Conservation (phyloP, 1,140 invertebrate genomes). For the Delia radicum region DNA sequence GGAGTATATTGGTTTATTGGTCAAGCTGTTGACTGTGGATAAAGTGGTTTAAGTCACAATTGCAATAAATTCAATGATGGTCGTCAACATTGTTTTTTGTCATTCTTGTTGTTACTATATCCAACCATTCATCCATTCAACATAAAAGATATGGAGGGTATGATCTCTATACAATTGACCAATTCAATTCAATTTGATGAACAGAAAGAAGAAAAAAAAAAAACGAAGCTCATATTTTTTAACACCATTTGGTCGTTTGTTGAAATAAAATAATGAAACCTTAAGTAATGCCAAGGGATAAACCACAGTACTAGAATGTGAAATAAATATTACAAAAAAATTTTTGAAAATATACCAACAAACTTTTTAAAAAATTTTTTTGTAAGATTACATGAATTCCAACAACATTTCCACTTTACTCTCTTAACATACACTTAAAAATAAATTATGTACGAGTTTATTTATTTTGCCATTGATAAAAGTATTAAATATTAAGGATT, state of each 20-base stretch:
- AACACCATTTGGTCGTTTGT: slow-evolving; percentile 9
- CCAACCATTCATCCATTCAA: not conserved
- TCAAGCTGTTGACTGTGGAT: slow-evolving; percentile 12
- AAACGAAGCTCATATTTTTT: slow-evolving; percentile 10
- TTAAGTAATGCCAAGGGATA: not conserved
- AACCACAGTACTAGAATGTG: too few relatives aligned
- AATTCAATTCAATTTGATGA: slow-evolving; percentile 16
- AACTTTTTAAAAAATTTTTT: too few relatives aligned
- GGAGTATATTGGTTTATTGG: not conserved
- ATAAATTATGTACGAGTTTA: not conserved
- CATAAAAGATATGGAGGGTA: not conserved
- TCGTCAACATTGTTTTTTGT: slow-evolving; percentile 7
- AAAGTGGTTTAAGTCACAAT: slow-evolving; percentile 18
- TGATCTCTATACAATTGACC: not conserved
- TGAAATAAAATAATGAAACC: not conserved
- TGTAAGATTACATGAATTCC: too few relatives aligned
- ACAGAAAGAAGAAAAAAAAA: not conserved
- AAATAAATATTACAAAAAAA: too few relatives aligned
- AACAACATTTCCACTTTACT: not conserved
- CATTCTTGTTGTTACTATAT: not conserved
- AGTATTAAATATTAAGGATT: too few relatives aligned
- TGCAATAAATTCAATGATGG: slow-evolving; percentile 22
- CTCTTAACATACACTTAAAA: not conserved
- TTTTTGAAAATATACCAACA: too few relatives aligned
- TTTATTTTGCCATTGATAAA: not conserved